Evolutionary conservation across 2,797 vertebrate genomes (phyloP), one percentile per base, ranked within the genome.

Genomic region (Pterois miles): DNA sequence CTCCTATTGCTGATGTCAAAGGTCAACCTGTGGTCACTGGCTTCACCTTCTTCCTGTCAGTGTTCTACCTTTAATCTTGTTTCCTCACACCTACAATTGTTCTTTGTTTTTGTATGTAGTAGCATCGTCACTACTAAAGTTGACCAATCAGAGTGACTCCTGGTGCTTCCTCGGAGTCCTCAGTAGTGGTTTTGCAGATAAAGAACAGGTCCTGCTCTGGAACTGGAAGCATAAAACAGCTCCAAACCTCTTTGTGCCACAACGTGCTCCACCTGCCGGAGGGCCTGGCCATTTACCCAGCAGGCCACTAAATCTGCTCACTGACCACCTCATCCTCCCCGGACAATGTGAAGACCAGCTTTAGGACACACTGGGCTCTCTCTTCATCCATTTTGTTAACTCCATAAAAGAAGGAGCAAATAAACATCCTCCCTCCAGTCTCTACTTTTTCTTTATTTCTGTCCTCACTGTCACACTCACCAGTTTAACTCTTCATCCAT

Each of bases 291-390:
- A 34, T 33, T 46, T 34, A 29, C 7, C 20, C 34, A 53, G 29
- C 4, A 2, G 43, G 20, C 25, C 20, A 48, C 60, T 50, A 33
- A 52, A 64, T 20, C 14, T 40, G 10, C 22, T 56, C 58, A 34
- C n/a, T 46, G 25, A 34, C 31, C 64, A 16, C 74, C 53, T 68
- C 57, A 33, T 74, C 52, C 60, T 60, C 58, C 84, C 82, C 66
- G 33, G 31, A 81, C 64, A 90, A 78, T 89, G 88, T 90, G 88
- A 89, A 86, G 23, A 75, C 56, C 20, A 25, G n/a, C 76, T 77
- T 65, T 25, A 65, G 66, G 62, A 75, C 56, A 53, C 16, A 68
- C 43, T 78, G 66, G 22, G 22, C 48, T 68, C 13, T 43, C 23
- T 71, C n/a, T 62, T 40, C 18, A 56, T 60, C 52, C 22, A 12